These are phyloP conservation scores for Himalopsyche anomala DNA, from an alignment of 2,888 invertebrate species.

Conservation along the genomic window DNA sequence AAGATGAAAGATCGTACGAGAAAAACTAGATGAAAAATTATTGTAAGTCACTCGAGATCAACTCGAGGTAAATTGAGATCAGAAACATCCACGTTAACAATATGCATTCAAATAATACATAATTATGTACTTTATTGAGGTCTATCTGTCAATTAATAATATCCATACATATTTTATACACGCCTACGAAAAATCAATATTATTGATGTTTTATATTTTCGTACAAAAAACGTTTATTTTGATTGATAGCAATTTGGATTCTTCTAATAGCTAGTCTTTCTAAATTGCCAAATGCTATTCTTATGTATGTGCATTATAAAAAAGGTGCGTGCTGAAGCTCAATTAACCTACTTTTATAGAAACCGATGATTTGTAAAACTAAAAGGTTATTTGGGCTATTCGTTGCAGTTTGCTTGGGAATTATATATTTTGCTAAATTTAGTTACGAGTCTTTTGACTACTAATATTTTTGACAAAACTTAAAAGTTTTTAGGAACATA, in stretches of 20 bases:
- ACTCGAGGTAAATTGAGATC: no score
- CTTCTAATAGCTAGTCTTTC: conserved; percentile 17
- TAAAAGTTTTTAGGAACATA: no score
- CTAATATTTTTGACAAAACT: no score
- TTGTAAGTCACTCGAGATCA: no score
- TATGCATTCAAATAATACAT: no score
- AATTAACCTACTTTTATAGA: conserved; percentile 11
- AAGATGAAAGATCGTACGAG: no score
- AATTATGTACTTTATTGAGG: no score
- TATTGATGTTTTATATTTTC: not conserved
- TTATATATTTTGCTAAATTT: not conserved
- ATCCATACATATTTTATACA: no score
- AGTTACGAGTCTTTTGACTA: not conserved
- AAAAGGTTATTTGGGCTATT: not conserved
- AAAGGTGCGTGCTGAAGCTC: not conserved
- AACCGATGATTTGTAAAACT: conserved; percentile 4
- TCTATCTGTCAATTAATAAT: no score
- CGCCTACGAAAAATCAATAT: no score
- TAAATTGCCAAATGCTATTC: conserved; percentile 7
- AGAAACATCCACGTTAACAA: no score
- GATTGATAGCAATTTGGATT: not conserved
- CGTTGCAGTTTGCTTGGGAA: not conserved
- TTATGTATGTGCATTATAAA: not conserved
- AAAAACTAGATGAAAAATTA: no score
- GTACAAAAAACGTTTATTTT: not conserved